Evolutionary conservation across 2,888 invertebrate species (phyloP).

Genomic region (Bombylius discolor): DNA sequence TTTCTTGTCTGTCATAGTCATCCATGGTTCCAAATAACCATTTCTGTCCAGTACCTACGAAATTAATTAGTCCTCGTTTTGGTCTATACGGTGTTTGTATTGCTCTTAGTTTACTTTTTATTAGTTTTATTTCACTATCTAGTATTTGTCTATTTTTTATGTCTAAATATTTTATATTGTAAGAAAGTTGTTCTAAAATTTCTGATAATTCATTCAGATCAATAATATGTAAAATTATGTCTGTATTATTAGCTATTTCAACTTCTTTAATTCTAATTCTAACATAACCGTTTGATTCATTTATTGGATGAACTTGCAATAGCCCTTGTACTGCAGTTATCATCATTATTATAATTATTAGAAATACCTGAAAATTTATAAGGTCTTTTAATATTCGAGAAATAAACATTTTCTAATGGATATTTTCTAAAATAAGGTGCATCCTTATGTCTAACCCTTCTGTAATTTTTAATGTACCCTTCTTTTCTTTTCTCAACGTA

Average conservation of each 20-base stretch:
- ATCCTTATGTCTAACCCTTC: background rate
- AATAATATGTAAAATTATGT: background rate
- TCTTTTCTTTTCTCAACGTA: background rate
- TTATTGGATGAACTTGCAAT: background rate
- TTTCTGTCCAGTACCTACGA: background rate
- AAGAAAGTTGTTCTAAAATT: too few species aligned
- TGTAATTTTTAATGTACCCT: background rate
- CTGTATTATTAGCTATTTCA: background rate
- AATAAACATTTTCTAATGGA: background rate
- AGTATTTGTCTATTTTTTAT: background rate
- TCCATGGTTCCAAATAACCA: constrained; percentile 4
- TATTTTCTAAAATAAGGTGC: background rate
- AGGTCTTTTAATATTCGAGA: background rate
- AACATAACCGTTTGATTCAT: background rate
- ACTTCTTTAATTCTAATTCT: background rate
- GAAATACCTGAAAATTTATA: background rate
- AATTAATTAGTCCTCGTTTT: constrained; percentile 3
- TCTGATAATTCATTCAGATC: too few species aligned
- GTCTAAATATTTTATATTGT: constrained; percentile 3
- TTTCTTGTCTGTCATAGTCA: constrained; percentile 2
- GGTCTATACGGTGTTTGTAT: background rate
- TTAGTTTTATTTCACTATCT: background rate
- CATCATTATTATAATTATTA: background rate
- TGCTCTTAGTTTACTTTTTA: constrained; percentile 4
- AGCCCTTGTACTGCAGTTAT: background rate